Conservation (phyloP, 2,888 invertebrate species). For the Galeruca laticollis region DNA sequence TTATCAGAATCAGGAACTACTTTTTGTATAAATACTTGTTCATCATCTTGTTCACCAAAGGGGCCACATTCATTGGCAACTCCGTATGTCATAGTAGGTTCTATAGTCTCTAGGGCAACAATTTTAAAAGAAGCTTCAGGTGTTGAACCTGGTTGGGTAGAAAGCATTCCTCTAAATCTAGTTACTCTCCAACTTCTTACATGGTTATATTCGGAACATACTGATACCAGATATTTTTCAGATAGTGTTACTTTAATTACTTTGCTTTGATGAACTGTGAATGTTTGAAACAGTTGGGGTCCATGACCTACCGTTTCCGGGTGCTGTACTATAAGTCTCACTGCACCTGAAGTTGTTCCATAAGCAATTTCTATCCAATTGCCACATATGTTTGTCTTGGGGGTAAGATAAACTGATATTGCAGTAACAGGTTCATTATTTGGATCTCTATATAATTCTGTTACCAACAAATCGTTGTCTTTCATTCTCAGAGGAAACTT, state of each 20-base stretch:
- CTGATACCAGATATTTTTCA: slow-evolving; percentile 94
- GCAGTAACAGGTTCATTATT: slow-evolving; percentile 96
- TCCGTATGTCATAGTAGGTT: slow-evolving; percentile 72
- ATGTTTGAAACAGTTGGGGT: slow-evolving; percentile 97
- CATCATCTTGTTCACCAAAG: slow-evolving; percentile 97
- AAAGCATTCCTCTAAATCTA: slow-evolving; percentile 97
- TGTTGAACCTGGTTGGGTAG: slow-evolving; percentile 97
- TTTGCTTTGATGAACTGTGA: slow-evolving; percentile 96
- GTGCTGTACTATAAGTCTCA: slow-evolving; percentile 97
- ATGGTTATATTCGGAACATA: slow-evolving; percentile 98
- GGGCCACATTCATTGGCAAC: slow-evolving; percentile 77
- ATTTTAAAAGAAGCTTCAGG: slow-evolving; percentile 98
- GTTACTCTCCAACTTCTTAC: slow-evolving; percentile 98
- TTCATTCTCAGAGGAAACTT: slow-evolving; percentile 99
- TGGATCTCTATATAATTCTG: slow-evolving; percentile 95
- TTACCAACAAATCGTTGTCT: slow-evolving; percentile 97
- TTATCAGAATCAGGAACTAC: slow-evolving; percentile 97
- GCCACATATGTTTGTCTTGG: slow-evolving; percentile 96
- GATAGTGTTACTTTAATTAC: slow-evolving; percentile 95
- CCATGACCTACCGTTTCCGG: slow-evolving; percentile 99
- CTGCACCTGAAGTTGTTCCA: slow-evolving; percentile 95
- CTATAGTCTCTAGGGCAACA: slow-evolving; percentile 82
- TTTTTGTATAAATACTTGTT: slow-evolving; percentile 98
- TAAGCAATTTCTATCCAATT: slow-evolving; percentile 99
- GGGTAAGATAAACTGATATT: slow-evolving; percentile 98